Conservation (phyloP, 1,140 invertebrate species). For the Aradophagus sp. region DNA sequence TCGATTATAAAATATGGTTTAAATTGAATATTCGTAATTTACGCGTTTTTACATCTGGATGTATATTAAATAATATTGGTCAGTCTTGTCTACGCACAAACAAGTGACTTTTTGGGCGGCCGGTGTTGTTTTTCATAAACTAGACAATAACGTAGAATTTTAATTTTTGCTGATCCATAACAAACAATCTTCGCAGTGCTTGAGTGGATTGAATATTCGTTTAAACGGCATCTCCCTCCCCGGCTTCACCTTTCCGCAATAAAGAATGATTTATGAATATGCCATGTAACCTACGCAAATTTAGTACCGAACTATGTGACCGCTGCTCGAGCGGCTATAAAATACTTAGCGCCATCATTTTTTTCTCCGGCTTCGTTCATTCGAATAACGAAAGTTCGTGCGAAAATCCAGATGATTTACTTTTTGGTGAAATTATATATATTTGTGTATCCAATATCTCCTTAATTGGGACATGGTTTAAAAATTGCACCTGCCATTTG, state of each 20-base stretch:
- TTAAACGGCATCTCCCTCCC: constrained; percentile 32
- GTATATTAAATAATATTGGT: no score
- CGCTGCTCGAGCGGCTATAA: constrained; percentile 54
- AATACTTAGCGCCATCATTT: constrained; percentile 51
- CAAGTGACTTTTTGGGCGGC: no score
- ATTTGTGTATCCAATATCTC: no score
- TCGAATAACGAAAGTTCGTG: constrained; percentile 16
- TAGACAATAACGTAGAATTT: constrained; percentile 47
- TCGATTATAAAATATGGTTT: no score
- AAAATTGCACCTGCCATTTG: no score
- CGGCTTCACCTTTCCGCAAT: constrained; percentile 43
- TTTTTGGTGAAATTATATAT: no score
- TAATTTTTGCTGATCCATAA: constrained; percentile 36
- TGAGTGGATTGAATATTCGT: constrained; percentile 36
- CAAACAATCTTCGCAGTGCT: constrained; percentile 44
- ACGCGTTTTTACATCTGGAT: no score
- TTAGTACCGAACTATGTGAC: constrained; percentile 53
- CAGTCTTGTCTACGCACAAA: no score
- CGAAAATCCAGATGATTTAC: constrained; percentile 16
- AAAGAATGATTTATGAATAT: constrained; percentile 56
- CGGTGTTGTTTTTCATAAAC: no score
- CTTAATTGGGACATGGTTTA: no score
- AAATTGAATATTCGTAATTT: no score
- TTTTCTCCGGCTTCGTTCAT: constrained; percentile 32
- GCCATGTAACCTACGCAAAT: constrained; percentile 51